Evolutionary conservation across 2,113 vertebrate species (phyloP), one percentile per base, ranked within the genome.

Genomic region (Channa argus): DNA sequence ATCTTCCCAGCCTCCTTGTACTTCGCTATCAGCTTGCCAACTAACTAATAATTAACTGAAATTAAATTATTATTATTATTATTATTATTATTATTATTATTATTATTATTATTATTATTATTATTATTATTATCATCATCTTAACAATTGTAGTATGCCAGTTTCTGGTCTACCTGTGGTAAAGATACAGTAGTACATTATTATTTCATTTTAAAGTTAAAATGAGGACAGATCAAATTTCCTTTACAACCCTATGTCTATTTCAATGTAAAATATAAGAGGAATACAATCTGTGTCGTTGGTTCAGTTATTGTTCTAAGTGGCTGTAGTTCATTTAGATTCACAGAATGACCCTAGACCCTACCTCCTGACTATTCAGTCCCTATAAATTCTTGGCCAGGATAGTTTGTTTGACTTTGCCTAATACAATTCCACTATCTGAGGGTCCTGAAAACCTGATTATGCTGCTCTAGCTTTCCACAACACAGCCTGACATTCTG

Each of bases 361-460:
- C 47, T 63, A 43, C 43, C 63, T 52, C 50, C 9, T 0, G n/a
- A 37, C 56, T 63, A 43, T 5, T 38, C 41, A 6, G 53, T 59
- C 39, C 66, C 63, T 47, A 62, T 69, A 71, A 62, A 53, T 24
- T 47, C 62, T 72, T 15, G 63, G 74, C 63, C 69, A 11, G 14
- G 61, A 50, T 59, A 70, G 54, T 68, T 67, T 80, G 76, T 81
- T 80, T 84, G 73, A 77, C 80, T 82, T 72, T 63, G 50, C 38
- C 71, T 79, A 79, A 86, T 64, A 77, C 67, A 77, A 82, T 83
- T 85, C 76, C 33, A 62, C 87, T 80, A 80, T 83, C 66, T 73
- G 70, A 79, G 82, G 74, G 63, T 56, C 63, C 64, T 85, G 66
- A 63, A 66, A 84, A 63, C 73, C 75, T 72, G 81, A 85, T 89